Conservation (phyloP, 2,113 vertebrate genomes). For the Zeus faber region DNA sequence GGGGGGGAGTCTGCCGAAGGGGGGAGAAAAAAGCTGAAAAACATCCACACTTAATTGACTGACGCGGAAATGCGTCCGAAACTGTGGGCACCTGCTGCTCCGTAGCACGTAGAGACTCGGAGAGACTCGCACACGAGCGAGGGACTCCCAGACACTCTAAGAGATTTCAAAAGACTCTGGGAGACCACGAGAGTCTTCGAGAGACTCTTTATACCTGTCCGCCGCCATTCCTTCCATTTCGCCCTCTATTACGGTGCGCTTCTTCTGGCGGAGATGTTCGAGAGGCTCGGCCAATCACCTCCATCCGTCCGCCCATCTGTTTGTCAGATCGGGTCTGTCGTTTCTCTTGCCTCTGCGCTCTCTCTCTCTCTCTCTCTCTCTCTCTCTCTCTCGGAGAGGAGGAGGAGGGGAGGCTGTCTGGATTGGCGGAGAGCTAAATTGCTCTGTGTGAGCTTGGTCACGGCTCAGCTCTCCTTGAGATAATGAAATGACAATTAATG, state of each 20-base stretch:
- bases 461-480: slow-evolving; percentile 75
- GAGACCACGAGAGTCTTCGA: too few species aligned
- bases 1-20: slow-evolving; percentile 15
- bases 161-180: too few species aligned
- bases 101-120: not conserved
- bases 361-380: too few species aligned
- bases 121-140: too few species aligned
- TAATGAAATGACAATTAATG: slow-evolving; percentile 81
- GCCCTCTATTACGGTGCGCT: too few species aligned
- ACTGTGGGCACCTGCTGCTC: not conserved
- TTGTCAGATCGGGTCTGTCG: too few species aligned
- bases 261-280: too few species aligned
- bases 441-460: slow-evolving; percentile 72
- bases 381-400: slow-evolving; percentile 29
- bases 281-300: not conserved
- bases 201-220: too few species aligned
- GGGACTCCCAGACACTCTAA: too few species aligned
- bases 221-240: not conserved
- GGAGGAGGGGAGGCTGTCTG: slow-evolving; percentile 42
- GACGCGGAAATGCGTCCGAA: slow-evolving; percentile 28
- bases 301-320: slow-evolving; percentile 3
- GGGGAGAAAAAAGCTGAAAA: slow-evolving; percentile 35
- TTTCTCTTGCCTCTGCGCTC: too few species aligned
- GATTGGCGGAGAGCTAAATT: slow-evolving; percentile 73
- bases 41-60: slow-evolving; percentile 64